Evolutionary conservation across 2,797 vertebrate genomes (phyloP), one percentile per base, ranked within the genome.

Genomic region (Sardinella longiceps): DNA sequence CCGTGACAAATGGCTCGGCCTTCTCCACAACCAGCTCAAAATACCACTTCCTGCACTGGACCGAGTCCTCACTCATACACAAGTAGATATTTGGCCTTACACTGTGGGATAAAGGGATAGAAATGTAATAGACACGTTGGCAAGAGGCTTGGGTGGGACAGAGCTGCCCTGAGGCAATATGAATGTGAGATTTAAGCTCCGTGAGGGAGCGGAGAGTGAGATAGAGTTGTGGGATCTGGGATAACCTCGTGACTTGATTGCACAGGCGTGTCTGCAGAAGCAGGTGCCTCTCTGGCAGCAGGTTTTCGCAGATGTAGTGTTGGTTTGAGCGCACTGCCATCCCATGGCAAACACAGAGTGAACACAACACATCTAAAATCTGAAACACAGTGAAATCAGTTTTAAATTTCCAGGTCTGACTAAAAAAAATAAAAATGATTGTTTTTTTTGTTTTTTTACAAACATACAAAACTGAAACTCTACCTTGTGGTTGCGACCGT

Each of bases 251-350:
- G 90, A 99, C 96, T 2, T 96, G 96, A 92, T 99, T 99, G 87
- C 96, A 93, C 60, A 99, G 96, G 5, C 96, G 95, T 2, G 98
- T 98, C 92, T 99, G 98, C 66, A 99, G 91, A 53, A 99, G 95
- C 48, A 98, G 91, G 88, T 99, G 97, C 95, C 98, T 95, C 89
- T 97, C 95, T 46, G 98, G 96, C 80, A 99, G 95, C 83, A 99
- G 94, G 88, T 95, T 97, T 91, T 99, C 97, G 92, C 97, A 98
- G 90, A 99, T 98, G 88, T 98, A 94, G 91, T 98, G 96, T 87
- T 99, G 98, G 94, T 98, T 99, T 86, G 97, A 97, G 1, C 97
- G 94, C 74, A 99, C 96, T 0, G 98, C 98, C 14, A 97, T 96
- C 50, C 97, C 96, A 43, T 98, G 96, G 91, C 97, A 99, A 86